Evolutionary conservation across 2,888 invertebrate genomes (phyloP), one percentile per base, ranked within the genome.

Genomic region (Endomychus coccineus): DNA sequence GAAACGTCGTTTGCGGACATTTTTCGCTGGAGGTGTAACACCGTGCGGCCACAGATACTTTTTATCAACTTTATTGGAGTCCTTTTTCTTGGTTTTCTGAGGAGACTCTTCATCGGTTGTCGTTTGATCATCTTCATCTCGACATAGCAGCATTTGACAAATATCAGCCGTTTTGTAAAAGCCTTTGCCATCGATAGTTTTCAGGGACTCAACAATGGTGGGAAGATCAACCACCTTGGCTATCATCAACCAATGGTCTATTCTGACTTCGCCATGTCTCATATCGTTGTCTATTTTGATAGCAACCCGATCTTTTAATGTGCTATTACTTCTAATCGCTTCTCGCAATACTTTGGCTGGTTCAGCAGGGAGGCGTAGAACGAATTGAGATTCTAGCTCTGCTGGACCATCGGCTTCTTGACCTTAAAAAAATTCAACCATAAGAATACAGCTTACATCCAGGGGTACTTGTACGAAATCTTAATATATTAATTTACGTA

Each of bases 161-260:
- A 98, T 80, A 64, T 98, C 97, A 0, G 95, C 92, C 1, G 95
- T 90, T 71, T 98, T 98, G 61, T 97, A 98, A 54, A 97, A 90
- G 55, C 88, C 94, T 66, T 95, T 97, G 43, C 78, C 82, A 61
- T 98, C 98, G 36, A 96, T 88, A 0, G 95, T 95, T 70, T 98
- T 98, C 36, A 89, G 68, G 0, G 92, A 87, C 68, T 98, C 96
- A 10, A 92, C 78, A 4, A 96, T 73, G 3, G 90, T 87, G 0
- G 96, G 96, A 27, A 96, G 65, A 64, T 97, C 96, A 0, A 92
- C 79, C 16, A 95, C 76, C 71, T 91, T 92, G 0, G 87, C 81
- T 59, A 84, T 83, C 59, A 92, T 75, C 15, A 86, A 60, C 78
- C 88, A 88, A 50, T 91, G 83, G 59, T 95, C 94, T 41, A 94